Percentiles rank a stretch among this genome's conserved stretches.
phyloP scores from a whole-genome alignment of 2,113 vertebrate genomes.

The Rhineura floridana region DNA sequence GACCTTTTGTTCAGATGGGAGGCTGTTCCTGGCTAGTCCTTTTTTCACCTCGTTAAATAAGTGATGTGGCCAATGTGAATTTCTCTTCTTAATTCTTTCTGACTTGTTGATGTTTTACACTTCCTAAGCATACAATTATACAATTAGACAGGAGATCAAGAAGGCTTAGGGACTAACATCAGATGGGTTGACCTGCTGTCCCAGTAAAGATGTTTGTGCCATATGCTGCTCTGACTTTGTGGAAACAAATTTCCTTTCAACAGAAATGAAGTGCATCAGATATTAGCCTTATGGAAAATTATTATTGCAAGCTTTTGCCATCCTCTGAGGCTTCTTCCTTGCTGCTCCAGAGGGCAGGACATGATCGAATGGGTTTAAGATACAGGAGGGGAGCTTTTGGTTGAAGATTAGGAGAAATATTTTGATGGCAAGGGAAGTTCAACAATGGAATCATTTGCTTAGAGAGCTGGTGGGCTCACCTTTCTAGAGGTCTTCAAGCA shows the following conservation, averaged over 20 bases:
- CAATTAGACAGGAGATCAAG: constrained; percentile 69
- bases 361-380: too few species aligned
- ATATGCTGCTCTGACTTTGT: constrained; percentile 49
- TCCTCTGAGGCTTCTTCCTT: not conserved
- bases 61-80: constrained; percentile 7
- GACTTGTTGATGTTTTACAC: constrained; percentile 32
- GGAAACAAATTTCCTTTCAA: constrained; percentile 44
- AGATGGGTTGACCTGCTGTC: constrained; percentile 59
- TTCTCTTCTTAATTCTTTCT: constrained; percentile 26
- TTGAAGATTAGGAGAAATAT: too few species aligned
- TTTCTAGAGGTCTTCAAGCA: too few species aligned
- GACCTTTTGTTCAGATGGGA: constrained; percentile 29
- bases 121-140: constrained; percentile 60
- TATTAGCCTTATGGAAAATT: not conserved
- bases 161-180: constrained; percentile 66
- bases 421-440: too few species aligned
- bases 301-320: not conserved
- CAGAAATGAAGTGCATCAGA: constrained; percentile 6
- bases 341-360: not conserved
- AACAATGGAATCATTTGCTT: too few species aligned
- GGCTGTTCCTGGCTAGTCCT: not conserved
- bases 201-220: constrained; percentile 46
- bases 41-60: constrained; percentile 34
- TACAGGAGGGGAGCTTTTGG: too few species aligned
- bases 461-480: too few species aligned